A percentile compares a stretch with the other conserved stretches of the same genome.
Evolutionary conservation across 2,888 invertebrate species (phyloP).

Genomic region (Melangyna quadrimaculata): DNA sequence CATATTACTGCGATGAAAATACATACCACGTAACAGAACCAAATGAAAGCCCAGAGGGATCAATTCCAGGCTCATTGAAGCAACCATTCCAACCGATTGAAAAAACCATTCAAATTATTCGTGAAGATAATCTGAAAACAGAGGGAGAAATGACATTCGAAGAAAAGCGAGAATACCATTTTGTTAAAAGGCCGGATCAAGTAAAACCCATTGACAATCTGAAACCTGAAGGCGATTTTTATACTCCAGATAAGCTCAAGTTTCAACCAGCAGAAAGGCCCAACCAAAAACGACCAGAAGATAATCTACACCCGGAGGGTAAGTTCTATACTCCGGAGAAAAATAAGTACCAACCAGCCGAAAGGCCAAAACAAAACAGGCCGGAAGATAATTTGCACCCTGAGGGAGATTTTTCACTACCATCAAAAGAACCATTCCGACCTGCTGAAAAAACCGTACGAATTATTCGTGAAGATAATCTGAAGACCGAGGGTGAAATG

Average conservation of each 20-base stretch:
- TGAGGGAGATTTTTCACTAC: conserved; percentile 82
- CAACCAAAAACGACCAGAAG: conserved; percentile 79
- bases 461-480: conserved; percentile 82
- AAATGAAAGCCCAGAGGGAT: conserved; percentile 73
- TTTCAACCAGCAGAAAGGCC: conserved; percentile 76
- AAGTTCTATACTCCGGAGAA: conserved; percentile 81
- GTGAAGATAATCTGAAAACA: conserved; percentile 80
- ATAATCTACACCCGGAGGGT: conserved; percentile 83
- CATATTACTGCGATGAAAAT: conserved; percentile 81
- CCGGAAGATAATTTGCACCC: conserved; percentile 80
- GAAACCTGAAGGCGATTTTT: conserved; percentile 83
- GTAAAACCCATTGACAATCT: conserved; percentile 83
- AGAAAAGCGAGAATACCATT: conserved; percentile 77
- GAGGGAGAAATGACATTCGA: conserved; percentile 74
- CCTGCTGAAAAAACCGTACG: conserved; percentile 81
- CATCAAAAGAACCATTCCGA: conserved; percentile 77
- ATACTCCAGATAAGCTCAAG: conserved; percentile 78
- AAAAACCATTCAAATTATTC: conserved; percentile 77
- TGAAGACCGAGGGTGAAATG: conserved; percentile 82
- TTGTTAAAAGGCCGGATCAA: conserved; percentile 79
- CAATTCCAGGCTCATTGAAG: too few relatives aligned
- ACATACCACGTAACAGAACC: conserved; percentile 76
- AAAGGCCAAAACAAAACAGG: conserved; percentile 83
- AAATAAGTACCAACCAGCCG: conserved; percentile 77
- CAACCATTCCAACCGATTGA: conserved; percentile 81